Base-by-base conservation (phyloP, 1,140 invertebrate species). In the Nasonia longicornis region DNA sequence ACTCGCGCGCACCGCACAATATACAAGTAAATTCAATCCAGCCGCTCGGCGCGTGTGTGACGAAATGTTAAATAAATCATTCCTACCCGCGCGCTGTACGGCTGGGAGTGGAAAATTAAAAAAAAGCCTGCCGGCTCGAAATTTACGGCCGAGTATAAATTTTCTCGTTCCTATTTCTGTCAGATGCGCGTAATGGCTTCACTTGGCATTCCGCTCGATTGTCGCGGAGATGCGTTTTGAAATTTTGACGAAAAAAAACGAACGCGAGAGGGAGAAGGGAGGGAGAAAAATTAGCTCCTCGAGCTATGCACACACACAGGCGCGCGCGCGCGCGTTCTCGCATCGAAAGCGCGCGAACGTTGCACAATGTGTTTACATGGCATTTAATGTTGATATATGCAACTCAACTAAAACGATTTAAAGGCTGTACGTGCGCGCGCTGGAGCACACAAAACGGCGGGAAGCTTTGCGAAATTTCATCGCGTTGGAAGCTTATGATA, bases 341-440 rank as follows among this genome's bases (percentile, higher is more conserved):
- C 26, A 77, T 77, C 48, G 22, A 77, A 11, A 20, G 16, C 20
- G 52, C 52, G 38, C 11, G 10, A 20, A 58, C 52, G 52, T 80
- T 80, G 42, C 45, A 7, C 63, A 80, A 80, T 74, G 35, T 73
- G 58, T 80, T 74, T 80, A 66, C 42, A 80, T 20, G 29, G 52
- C 71, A 74, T 80, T 80, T 73, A 80, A 80, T 80, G 58, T 48
- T 74, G 79, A 79, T 73, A 73, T 31, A 42, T 64, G 78, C 70
- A 66, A 45, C 52, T 79, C n/a, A 45, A 66, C 35, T 45, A 16
- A 64, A 66, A 58, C 35, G 2, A 64, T 11, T 42, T 64, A 64
- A 72, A 26, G 77, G 12, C 26, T 38, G 29, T 38, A 29, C 45
- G 16, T 48, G 67, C 3, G 31, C 31, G 31, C 3, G 4, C 48